These are phyloP conservation scores for Epizoanthus illoricatus DNA, from an alignment of 92 coral and sea anemone genomes.

Conservation along the genomic window DNA sequence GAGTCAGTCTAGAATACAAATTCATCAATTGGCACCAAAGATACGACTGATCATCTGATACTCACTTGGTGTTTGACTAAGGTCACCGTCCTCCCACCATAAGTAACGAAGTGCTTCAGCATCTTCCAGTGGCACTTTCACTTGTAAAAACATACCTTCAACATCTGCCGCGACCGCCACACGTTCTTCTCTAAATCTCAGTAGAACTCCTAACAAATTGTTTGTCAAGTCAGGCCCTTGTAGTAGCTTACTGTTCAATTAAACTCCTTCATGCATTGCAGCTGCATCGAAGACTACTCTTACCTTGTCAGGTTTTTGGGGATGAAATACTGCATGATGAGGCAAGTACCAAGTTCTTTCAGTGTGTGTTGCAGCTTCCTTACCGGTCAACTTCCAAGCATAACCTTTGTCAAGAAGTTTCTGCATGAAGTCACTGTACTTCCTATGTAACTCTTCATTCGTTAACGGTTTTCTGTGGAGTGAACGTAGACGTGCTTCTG, in stretches of 20 bases:
- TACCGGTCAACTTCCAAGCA: slow-evolving; percentile 24
- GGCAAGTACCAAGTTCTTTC: slow-evolving; percentile 33
- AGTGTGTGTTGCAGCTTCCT: slow-evolving; percentile 18
- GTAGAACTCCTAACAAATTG: no score
- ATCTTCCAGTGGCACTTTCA: no score
- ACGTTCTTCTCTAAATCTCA: no score
- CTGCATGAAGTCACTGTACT: slow-evolving; percentile 25
- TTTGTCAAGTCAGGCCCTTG: slow-evolving; percentile 45
- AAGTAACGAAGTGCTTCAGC: no score
- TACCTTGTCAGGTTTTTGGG: no score
- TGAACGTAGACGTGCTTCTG: no score
- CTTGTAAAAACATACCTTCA: slow-evolving; percentile 39
- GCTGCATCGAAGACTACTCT: slow-evolving; percentile 44
- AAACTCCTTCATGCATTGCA: slow-evolving; percentile 25
- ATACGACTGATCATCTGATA: slow-evolving; percentile 65
- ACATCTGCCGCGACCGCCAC: slow-evolving; percentile 52
- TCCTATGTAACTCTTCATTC: slow-evolving; percentile 20
- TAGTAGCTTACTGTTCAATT: slow-evolving; percentile 30
- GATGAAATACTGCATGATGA: slow-evolving; percentile 42
- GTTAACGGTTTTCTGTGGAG: slow-evolving; percentile 22
- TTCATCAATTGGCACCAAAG: no score
- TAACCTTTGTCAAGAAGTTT: slow-evolving; percentile 20
- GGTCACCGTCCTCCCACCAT: slow-evolving; percentile 46
- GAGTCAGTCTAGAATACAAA: no score
- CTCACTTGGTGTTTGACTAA: slow-evolving; percentile 41